Percentiles rank a stretch among this genome's conserved stretches.
Evolutionary conservation across 2,888 invertebrate genomes (phyloP).

Genomic region (Dolichomitus sp.): DNA sequence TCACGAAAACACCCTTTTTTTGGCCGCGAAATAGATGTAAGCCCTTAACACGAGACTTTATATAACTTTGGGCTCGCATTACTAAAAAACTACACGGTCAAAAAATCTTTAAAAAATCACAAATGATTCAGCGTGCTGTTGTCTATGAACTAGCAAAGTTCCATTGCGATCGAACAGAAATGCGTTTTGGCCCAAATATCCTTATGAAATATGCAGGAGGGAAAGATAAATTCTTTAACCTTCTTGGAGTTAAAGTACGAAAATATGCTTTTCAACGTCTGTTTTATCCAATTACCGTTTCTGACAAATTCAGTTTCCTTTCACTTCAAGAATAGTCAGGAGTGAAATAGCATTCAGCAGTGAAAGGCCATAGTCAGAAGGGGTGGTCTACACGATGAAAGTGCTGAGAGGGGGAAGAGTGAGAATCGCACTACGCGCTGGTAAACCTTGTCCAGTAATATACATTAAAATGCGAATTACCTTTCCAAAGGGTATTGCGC

Average conservation of each 20-base stretch:
- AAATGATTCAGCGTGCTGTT: too few relatives aligned
- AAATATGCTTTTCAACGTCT: conserved; percentile 13
- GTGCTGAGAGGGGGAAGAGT: conserved; percentile 25
- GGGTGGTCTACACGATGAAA: conserved; percentile 5
- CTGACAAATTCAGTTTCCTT: conserved; percentile 54
- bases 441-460: conserved; percentile 55
- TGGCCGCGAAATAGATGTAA: too few relatives aligned
- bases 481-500: conserved; percentile 46
- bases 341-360: conserved; percentile 40
- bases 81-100: too few relatives aligned
- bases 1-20: too few relatives aligned
- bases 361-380: not conserved
- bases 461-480: conserved; percentile 61
- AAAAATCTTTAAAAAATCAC: not conserved
- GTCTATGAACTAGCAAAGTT: too few relatives aligned
- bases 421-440: conserved; percentile 35
- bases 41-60: too few relatives aligned
- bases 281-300: conserved; percentile 35
- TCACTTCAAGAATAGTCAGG: conserved; percentile 26
- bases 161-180: too few relatives aligned
- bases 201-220: not conserved
- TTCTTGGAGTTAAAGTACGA: not conserved
- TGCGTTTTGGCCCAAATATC: too few relatives aligned
- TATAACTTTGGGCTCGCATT: too few relatives aligned
- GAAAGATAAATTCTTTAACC: not conserved